These are phyloP conservation scores for Hypanus sabinus DNA, from an alignment of 2,113 vertebrate genomes.

Conservation along the genomic window DNA sequence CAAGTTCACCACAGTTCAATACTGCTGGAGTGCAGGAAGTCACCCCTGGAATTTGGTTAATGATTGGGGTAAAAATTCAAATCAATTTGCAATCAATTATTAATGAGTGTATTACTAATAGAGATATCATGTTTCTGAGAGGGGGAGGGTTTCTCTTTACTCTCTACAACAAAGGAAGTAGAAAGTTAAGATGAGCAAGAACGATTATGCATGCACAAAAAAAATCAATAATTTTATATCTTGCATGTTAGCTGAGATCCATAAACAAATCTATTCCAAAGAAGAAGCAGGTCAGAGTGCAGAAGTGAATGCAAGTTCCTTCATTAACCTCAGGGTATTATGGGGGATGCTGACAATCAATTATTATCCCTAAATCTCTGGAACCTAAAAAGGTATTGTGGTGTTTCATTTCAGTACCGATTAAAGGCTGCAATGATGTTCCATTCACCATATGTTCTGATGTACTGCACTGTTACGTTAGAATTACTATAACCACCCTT, in stretches of 20 bases:
- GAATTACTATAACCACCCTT: not conserved
- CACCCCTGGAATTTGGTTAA: slow-evolving; percentile 4
- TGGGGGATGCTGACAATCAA: not conserved
- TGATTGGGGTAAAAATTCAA: not conserved
- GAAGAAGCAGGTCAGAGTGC: no score
- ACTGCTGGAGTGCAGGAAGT: not conserved
- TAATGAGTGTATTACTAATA: not conserved
- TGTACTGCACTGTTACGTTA: not conserved
- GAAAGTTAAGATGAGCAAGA: not conserved
- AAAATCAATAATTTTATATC: not conserved
- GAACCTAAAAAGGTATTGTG: not conserved
- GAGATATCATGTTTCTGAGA: slow-evolving; percentile 22
- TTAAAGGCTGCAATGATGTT: not conserved
- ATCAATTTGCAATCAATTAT: slow-evolving; percentile 15
- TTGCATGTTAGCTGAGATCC: not conserved
- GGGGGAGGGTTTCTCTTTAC: not conserved
- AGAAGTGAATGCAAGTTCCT: not conserved
- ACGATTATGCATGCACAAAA: not conserved
- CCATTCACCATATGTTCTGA: not conserved
- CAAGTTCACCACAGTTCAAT: not conserved
- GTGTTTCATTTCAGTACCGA: not conserved
- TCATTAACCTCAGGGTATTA: not conserved
- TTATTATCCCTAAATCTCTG: not conserved
- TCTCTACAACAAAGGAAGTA: not conserved
- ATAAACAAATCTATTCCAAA: not conserved